A percentile compares a stretch with the other conserved stretches of the same genome.
Evolutionary conservation across 2,888 invertebrate genomes (phyloP).

Genomic region (Eulithis testata): DNA sequence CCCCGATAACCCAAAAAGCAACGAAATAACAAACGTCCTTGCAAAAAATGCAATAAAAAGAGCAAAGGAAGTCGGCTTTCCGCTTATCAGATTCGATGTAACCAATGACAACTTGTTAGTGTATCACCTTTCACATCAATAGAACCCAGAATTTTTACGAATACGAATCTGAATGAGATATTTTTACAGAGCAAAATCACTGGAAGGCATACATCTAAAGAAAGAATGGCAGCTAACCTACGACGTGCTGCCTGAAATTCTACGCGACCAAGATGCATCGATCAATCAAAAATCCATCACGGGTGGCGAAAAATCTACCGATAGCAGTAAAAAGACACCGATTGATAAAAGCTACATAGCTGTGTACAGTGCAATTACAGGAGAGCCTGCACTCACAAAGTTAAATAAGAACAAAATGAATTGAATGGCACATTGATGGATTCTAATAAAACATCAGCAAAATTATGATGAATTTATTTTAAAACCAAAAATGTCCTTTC

Average conservation of each 20-base stretch:
- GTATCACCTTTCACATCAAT: slow-evolving; percentile 38
- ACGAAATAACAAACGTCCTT: slow-evolving; percentile 61
- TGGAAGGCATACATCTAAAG: slow-evolving; percentile 63
- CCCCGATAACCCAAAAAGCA: slow-evolving; percentile 49
- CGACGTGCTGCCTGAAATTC: slow-evolving; percentile 54
- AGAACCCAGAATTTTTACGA: neutral
- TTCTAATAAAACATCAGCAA: slow-evolving; percentile 48
- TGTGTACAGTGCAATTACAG: slow-evolving; percentile 57
- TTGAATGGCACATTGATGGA: slow-evolving; percentile 53
- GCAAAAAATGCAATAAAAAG: slow-evolving; percentile 67
- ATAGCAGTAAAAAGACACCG: slow-evolving; percentile 15
- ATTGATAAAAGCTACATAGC: slow-evolving; percentile 43
- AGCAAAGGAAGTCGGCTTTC: slow-evolving; percentile 65
- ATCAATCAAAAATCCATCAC: slow-evolving; percentile 4
- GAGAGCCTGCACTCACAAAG: slow-evolving; percentile 26
- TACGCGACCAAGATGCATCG: slow-evolving; percentile 23
- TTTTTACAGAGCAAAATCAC: slow-evolving; percentile 57
- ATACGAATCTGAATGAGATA: neutral
- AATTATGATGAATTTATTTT: neutral
- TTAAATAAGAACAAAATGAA: slow-evolving; percentile 38
- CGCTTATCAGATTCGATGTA: slow-evolving; percentile 71
- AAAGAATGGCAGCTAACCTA: slow-evolving; percentile 72
- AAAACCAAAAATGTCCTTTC: neutral
- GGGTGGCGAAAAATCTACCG: slow-evolving; percentile 3
- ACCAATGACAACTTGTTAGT: slow-evolving; percentile 63